These are phyloP conservation scores for Sminthurinus signatus DNA, from an alignment of 1,140 invertebrate species.

Conservation along the genomic window DNA sequence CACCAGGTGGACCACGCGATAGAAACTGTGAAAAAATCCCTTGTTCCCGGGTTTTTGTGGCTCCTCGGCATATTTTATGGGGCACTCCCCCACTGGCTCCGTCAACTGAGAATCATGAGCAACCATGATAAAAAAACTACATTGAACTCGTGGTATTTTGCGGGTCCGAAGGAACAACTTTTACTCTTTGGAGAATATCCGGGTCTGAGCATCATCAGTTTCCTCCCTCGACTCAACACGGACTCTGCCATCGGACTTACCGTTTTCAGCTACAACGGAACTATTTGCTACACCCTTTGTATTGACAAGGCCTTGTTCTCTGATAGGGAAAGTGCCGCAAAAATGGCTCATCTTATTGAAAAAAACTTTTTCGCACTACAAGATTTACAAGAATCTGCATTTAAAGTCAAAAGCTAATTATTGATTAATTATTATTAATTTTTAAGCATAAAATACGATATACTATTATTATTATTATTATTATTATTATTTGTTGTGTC, in stretches of 20 bases:
- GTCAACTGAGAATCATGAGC: not conserved
- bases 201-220: not conserved
- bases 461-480: too few species aligned
- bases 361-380: not conserved
- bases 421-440: too few species aligned
- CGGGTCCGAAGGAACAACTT: not conserved
- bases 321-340: not conserved
- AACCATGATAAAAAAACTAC: not conserved
- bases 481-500: too few species aligned
- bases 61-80: not conserved
- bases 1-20: not conserved
- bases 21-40: not conserved
- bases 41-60: not conserved
- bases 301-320: constrained; percentile 2
- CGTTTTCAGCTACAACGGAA: constrained; percentile 1
- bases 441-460: too few species aligned
- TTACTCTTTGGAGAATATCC: not conserved
- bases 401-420: too few species aligned
- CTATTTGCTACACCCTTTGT: not conserved
- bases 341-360: not conserved
- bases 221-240: not conserved
- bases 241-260: not conserved
- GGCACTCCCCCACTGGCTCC: not conserved
- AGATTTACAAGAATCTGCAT: too few species aligned
- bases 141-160: not conserved